These are phyloP conservation scores for Caenorhabditis brenneri DNA, from an alignment of 1,140 invertebrate species.

Conservation along the genomic window DNA sequence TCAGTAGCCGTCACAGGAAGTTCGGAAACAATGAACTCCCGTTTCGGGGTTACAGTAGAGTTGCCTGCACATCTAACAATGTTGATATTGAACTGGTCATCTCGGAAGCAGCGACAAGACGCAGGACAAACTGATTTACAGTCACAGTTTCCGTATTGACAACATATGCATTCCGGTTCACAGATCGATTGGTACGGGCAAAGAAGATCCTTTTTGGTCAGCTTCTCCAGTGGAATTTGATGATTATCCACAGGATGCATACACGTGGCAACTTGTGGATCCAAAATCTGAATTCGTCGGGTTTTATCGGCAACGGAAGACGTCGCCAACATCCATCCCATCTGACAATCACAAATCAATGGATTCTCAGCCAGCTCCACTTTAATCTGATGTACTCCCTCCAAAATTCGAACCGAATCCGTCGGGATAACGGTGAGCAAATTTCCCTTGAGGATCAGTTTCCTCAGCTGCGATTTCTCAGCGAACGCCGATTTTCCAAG, in stretches of 20 bases:
- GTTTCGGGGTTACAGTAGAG: conserved; percentile 5
- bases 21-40: conserved; percentile 50
- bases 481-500: conserved; percentile 48
- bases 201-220: conserved; percentile 47
- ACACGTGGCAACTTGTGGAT: conserved; percentile 55
- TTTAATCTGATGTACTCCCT: conserved; percentile 47
- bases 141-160: conserved; percentile 65
- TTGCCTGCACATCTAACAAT: conserved; percentile 57
- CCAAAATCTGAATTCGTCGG: conserved; percentile 40
- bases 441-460: conserved; percentile 39
- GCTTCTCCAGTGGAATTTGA: not conserved
- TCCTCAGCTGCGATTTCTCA: conserved; percentile 52
- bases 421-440: not conserved
- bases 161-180: conserved; percentile 65
- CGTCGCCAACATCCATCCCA: conserved; percentile 60
- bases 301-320: not conserved
- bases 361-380: conserved; percentile 57
- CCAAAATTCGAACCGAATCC: conserved; percentile 21
- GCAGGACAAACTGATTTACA: conserved; percentile 65
- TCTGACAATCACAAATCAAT: conserved; percentile 62
- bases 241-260: conserved; percentile 49
- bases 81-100: conserved; percentile 57
- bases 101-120: conserved; percentile 63
- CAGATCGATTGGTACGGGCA: conserved; percentile 57
- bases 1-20: conserved; percentile 68